Evolutionary conservation across 2,888 invertebrate genomes (phyloP).

Genomic region (Oscheius sp.): DNA sequence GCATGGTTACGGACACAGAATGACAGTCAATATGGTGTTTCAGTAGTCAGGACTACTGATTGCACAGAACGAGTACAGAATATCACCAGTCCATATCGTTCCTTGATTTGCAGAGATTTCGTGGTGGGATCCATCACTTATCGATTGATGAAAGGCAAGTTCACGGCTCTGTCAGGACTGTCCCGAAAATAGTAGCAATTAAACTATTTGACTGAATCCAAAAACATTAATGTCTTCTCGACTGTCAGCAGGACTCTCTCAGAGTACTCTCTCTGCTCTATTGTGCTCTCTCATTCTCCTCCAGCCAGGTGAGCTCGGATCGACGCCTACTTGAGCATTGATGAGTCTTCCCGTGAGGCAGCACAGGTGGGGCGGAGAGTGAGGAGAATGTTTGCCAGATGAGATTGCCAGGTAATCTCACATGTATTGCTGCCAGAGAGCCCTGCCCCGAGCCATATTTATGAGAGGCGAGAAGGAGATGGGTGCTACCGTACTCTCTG

Average conservation of each 20-base stretch:
- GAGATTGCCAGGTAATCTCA: slow-evolving; percentile 39
- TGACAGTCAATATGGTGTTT: too few relatives aligned
- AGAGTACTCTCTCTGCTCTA: background rate
- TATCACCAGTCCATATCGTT: too few relatives aligned
- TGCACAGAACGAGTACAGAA: too few relatives aligned
- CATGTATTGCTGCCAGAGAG: slow-evolving; percentile 32
- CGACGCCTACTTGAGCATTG: slow-evolving; percentile 31
- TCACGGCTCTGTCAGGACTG: too few relatives aligned
- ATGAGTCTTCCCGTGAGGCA: slow-evolving; percentile 30
- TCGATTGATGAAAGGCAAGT: too few relatives aligned
- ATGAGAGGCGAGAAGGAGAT: slow-evolving; percentile 28
- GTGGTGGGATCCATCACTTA: too few relatives aligned
- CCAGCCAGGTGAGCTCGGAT: slow-evolving; percentile 24
- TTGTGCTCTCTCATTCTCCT: background rate
- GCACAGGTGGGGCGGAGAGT: slow-evolving; percentile 12
- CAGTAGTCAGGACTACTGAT: too few relatives aligned
- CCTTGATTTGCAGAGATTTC: too few relatives aligned
- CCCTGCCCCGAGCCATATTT: slow-evolving; percentile 19
- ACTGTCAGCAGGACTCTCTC: background rate
- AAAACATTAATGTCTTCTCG: too few relatives aligned
- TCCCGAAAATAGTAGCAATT: too few relatives aligned
- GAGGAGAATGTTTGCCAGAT: slow-evolving; percentile 32
- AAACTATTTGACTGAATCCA: too few relatives aligned
- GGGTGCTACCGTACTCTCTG: slow-evolving; percentile 26
- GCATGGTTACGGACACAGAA: too few relatives aligned